phyloP scores from a whole-genome alignment of 2,113 vertebrate genomes.

The Talpa occidentalis region DNA sequence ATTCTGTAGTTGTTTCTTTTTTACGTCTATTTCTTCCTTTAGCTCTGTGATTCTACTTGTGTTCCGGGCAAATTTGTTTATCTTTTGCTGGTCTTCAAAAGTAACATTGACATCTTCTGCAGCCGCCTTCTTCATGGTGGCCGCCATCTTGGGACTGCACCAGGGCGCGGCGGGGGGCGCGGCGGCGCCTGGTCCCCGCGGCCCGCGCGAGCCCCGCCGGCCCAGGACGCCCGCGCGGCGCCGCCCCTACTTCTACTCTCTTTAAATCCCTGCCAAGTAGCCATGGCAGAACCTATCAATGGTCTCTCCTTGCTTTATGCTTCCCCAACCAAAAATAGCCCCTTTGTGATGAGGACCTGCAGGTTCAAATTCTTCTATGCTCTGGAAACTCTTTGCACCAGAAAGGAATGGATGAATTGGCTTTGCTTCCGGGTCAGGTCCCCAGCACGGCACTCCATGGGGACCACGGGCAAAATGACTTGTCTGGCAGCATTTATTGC shows the following conservation, averaged over 20 bases:
- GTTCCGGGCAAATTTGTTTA: constrained; percentile 98
- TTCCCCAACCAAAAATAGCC: background rate
- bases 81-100: constrained; percentile 98
- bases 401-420: background rate
- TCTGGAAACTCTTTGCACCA: background rate
- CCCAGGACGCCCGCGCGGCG: no score
- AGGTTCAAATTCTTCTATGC: background rate
- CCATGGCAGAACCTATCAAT: background rate
- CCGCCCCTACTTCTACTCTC: background rate
- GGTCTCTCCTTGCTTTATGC: constrained; percentile 22
- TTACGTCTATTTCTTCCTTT: constrained; percentile 98
- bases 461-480: background rate
- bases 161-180: no score
- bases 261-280: background rate
- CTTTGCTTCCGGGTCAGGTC: background rate
- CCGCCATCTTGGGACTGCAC: no score
- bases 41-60: constrained; percentile 96
- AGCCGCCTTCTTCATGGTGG: no score
- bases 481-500: background rate
- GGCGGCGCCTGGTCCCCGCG: no score
- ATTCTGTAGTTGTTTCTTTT: no score
- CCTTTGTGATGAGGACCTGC: background rate
- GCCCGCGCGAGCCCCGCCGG: no score
- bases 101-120: constrained; percentile 98
- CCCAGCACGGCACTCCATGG: background rate